Evolutionary conservation across 2,797 vertebrate species (phyloP).

Genomic region (Sebastes itinus): DNA sequence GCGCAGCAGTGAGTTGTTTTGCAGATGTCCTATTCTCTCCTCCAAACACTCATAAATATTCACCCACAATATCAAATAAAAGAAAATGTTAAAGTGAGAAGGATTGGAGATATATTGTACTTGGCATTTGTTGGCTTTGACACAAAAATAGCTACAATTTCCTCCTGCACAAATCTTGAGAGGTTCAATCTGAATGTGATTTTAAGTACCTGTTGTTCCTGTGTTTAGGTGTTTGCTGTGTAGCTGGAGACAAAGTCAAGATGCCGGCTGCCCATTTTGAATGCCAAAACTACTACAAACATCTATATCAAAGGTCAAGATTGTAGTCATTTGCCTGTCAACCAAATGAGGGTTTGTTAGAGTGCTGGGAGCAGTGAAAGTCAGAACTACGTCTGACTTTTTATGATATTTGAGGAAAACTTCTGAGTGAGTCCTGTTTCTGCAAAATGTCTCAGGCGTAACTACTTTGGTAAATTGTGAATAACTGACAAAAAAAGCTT

Average conservation of each 20-base stretch:
- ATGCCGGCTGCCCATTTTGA: conserved; percentile 17
- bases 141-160: conserved; percentile 54
- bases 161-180: background rate
- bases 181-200: conserved; percentile 21
- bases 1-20: conserved; percentile 9
- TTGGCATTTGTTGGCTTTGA: conserved; percentile 46
- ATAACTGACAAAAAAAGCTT: conserved; percentile 20
- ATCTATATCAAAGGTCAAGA: conserved; percentile 39
- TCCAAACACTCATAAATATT: conserved; percentile 48
- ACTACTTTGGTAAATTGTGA: conserved; percentile 53
- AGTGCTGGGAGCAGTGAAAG: conserved; percentile 8
- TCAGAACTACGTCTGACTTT: background rate
- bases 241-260: background rate
- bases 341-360: conserved; percentile 32
- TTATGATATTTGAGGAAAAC: conserved; percentile 49
- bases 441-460: conserved; percentile 46
- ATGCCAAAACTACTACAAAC: conserved; percentile 31
- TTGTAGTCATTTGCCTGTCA: conserved; percentile 42
- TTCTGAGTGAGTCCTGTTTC: conserved; percentile 21
- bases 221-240: conserved; percentile 19
- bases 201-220: conserved; percentile 7
- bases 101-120: conserved; percentile 22
- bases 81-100: conserved; percentile 16
- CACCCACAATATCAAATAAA: conserved; percentile 37
- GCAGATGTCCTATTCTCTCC: conserved; percentile 2